Conservation (phyloP, 1,140 invertebrate genomes). For the Cheumatopsyche charites region DNA sequence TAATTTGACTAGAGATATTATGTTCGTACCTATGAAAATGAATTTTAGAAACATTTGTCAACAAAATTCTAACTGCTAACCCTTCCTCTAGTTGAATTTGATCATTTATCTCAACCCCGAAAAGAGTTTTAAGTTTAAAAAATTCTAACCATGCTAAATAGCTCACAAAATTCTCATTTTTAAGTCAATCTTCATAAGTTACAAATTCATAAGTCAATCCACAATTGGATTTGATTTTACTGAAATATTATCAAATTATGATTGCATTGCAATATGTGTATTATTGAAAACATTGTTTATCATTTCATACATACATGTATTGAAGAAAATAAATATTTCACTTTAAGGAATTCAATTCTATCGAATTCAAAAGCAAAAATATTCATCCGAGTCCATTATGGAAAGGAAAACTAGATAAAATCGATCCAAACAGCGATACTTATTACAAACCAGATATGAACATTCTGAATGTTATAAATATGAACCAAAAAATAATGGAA, state of each 20-base stretch:
- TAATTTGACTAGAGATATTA: too few species aligned
- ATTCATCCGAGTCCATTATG: constrained; percentile 36
- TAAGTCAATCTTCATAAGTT: constrained; percentile 10
- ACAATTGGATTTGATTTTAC: not conserved
- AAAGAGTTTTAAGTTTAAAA: too few species aligned
- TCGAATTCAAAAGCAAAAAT: constrained; percentile 32
- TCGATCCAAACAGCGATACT: constrained; percentile 30
- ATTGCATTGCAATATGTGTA: too few species aligned
- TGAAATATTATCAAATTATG: not conserved
- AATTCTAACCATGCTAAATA: too few species aligned
- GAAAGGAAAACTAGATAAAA: constrained; percentile 37
- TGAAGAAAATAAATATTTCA: constrained; percentile 19
- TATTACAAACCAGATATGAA: constrained; percentile 40
- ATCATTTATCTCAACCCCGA: not conserved
- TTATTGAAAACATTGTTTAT: too few species aligned
- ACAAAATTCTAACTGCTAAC: too few species aligned
- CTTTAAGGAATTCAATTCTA: constrained; percentile 42
- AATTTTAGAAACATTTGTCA: too few species aligned
- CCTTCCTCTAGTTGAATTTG: too few species aligned
- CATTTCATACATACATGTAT: too few species aligned
- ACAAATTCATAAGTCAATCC: not conserved
- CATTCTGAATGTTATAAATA: not conserved
- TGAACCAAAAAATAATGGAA: not conserved
- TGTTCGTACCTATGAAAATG: too few species aligned
- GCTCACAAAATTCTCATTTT: too few species aligned